Evolutionary conservation across 2,888 invertebrate species (phyloP).

Genomic region (Pandemis corylana): DNA sequence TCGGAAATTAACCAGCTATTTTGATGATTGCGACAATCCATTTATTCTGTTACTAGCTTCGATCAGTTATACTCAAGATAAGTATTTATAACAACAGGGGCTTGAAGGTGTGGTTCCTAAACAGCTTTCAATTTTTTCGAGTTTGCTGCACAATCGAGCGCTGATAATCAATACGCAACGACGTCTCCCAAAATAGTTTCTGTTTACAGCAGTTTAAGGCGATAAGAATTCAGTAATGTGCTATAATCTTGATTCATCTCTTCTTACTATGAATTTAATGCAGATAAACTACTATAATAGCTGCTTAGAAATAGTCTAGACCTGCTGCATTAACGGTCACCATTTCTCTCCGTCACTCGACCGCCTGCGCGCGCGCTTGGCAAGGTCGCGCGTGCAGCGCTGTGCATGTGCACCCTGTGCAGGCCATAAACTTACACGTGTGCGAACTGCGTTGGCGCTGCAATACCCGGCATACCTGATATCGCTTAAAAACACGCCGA

Average conservation of each 20-base stretch:
- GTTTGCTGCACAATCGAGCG: too few relatives aligned
- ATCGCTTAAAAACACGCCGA: constrained; percentile 21
- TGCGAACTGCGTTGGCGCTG: constrained; percentile 46
- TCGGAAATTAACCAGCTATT: background rate
- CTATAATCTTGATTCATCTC: background rate
- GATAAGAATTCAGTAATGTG: background rate
- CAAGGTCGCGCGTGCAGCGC: constrained; percentile 63
- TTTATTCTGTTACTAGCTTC: background rate
- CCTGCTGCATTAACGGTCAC: constrained; percentile 16
- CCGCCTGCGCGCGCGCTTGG: constrained; percentile 42
- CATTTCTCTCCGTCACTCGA: constrained; percentile 2
- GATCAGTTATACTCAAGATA: too few relatives aligned
- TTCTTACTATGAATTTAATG: background rate
- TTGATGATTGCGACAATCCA: background rate
- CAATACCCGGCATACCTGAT: constrained; percentile 43
- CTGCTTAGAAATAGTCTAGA: background rate
- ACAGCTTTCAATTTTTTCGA: too few relatives aligned
- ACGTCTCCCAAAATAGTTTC: too few relatives aligned
- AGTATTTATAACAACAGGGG: too few relatives aligned
- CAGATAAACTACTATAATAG: background rate
- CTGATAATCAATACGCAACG: too few relatives aligned
- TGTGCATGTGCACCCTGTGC: constrained; percentile 61
- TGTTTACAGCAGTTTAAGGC: background rate
- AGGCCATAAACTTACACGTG: constrained; percentile 71
- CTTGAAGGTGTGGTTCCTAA: too few relatives aligned